Evolutionary conservation across 2,797 vertebrate genomes (phyloP).

Genomic region (Carcharodon carcharias): DNA sequence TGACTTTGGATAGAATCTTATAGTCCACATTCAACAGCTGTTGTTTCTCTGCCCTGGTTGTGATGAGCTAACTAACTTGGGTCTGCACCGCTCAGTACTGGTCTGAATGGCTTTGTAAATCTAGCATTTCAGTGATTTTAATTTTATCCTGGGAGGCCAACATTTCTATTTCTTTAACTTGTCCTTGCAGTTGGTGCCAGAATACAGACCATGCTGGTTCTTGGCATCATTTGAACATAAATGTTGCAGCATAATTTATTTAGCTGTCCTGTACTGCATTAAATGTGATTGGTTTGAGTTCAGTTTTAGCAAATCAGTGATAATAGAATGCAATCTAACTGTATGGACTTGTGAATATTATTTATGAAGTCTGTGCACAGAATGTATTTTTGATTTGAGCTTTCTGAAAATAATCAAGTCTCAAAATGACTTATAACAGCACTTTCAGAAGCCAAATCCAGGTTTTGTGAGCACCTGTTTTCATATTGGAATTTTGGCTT

Average conservation of each 20-base stretch:
- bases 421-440: not conserved
- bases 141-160: not conserved
- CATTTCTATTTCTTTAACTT: not conserved
- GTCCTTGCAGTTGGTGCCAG: not conserved
- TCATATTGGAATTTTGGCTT: not conserved
- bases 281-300: not conserved
- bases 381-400: not conserved
- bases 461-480: not conserved
- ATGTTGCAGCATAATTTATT: not conserved
- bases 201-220: not conserved
- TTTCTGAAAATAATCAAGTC: not conserved
- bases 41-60: not conserved
- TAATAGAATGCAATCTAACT: not conserved
- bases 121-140: not conserved
- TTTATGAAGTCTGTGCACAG: not conserved
- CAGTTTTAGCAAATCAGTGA: not conserved
- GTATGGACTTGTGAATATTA: not conserved
- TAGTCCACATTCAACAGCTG: no score
- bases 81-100: not conserved
- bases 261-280: not conserved
- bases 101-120: not conserved
- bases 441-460: not conserved
- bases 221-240: not conserved
- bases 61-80: not conserved
- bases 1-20: no score